Percentiles rank a stretch among this genome's conserved stretches.
These are phyloP conservation scores for Philantomba maxwellii DNA, from an alignment of 2,113 vertebrate species.

Conservation along the genomic window DNA sequence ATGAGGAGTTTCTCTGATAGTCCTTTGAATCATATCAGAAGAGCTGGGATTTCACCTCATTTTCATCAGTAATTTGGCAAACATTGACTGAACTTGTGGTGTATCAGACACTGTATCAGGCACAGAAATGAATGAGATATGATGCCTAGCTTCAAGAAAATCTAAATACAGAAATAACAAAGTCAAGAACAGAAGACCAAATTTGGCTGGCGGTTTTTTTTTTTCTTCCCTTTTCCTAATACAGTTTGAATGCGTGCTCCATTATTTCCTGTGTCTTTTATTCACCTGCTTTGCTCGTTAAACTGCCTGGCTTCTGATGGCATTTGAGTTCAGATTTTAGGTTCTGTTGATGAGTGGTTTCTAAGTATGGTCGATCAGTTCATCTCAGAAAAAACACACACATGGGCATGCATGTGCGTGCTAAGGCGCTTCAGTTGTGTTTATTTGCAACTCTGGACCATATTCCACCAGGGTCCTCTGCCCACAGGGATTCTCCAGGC, in stretches of 20 bases:
- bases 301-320: background rate
- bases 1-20: background rate
- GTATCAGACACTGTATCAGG: background rate
- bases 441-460: background rate
- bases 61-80: background rate
- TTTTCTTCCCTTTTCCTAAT: background rate
- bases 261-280: background rate
- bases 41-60: background rate
- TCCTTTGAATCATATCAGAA: background rate
- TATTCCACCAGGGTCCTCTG: background rate
- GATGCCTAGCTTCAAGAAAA: background rate
- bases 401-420: rapidly evolving
- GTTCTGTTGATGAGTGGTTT: background rate
- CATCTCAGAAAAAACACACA: background rate
- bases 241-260: background rate
- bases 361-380: background rate
- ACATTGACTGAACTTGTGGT: background rate
- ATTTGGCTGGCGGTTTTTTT: background rate
- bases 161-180: background rate
- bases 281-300: background rate
- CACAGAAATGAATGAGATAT: background rate
- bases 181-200: background rate
- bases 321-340: background rate
- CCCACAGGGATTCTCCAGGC: background rate
- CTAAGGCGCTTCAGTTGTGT: background rate